phyloP scores from a whole-genome alignment of 2,888 invertebrate genomes.

The Pocota personata region DNA sequence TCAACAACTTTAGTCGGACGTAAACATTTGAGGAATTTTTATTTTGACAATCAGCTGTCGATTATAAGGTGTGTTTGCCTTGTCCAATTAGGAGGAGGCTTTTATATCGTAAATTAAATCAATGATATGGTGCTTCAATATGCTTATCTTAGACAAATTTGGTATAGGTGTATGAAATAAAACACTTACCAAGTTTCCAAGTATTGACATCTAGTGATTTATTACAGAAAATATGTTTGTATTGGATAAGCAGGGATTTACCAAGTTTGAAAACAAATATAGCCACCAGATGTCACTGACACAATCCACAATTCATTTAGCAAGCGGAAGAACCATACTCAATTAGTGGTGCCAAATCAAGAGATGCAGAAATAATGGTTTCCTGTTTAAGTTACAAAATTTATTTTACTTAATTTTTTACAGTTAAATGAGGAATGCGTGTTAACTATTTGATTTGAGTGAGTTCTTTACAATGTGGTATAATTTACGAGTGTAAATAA shows the following conservation, averaged over 20 bases:
- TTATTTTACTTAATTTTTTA: too few relatives aligned
- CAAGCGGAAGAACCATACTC: not conserved
- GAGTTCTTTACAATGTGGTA: too few relatives aligned
- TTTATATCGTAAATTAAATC: not conserved
- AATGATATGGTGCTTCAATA: not conserved
- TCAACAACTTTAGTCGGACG: slow-evolving; percentile 17
- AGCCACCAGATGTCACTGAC: not conserved
- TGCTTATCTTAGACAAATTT: not conserved
- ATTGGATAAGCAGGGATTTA: not conserved
- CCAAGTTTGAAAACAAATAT: not conserved
- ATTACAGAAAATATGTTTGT: not conserved
- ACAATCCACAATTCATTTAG: slow-evolving; percentile 12
- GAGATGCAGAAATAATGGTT: too few relatives aligned
- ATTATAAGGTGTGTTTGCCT: not conserved
- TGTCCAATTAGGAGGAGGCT: not conserved
- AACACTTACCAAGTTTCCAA: not conserved
- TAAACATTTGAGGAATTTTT: slow-evolving; percentile 45
- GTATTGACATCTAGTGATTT: not conserved
- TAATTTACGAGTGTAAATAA: too few relatives aligned
- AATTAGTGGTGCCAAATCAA: not conserved
- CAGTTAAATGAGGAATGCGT: too few relatives aligned
- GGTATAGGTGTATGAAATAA: not conserved
- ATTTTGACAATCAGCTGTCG: slow-evolving; percentile 64
- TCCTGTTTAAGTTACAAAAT: too few relatives aligned
- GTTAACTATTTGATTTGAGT: too few relatives aligned